Evolutionary conservation across 2,888 invertebrate species (phyloP).

Genomic region (Plebejus anna): DNA sequence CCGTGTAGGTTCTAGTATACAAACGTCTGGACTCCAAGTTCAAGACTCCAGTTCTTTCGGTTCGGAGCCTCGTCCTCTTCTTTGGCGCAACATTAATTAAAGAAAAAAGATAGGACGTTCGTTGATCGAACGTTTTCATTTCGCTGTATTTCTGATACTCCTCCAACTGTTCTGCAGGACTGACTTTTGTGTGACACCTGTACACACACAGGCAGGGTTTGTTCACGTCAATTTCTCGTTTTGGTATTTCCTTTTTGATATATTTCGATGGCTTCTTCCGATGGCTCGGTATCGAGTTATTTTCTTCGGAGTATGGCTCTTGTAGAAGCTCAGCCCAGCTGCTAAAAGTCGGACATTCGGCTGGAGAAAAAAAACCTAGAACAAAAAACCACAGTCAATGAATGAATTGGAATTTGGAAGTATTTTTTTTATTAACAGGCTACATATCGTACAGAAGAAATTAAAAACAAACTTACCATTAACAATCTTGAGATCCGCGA

Average conservation of each 20-base stretch:
- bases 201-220: background rate
- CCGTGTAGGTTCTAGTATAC: background rate
- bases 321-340: background rate
- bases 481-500: background rate
- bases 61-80: background rate
- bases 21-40: background rate
- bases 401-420: background rate
- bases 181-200: conserved; percentile 1
- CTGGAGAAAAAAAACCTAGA: background rate
- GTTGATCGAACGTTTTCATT: conserved; percentile 2
- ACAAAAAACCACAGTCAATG: background rate
- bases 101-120: background rate
- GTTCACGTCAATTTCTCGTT: background rate
- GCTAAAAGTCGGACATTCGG: conserved; percentile 3
- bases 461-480: background rate
- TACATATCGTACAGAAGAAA: no score
- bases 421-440: no score
- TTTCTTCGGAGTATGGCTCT: background rate
- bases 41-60: background rate
- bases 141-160: background rate
- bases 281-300: background rate
- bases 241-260: background rate
- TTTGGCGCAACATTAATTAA: background rate
- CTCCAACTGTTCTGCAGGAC: background rate
- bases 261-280: background rate